These are phyloP conservation scores for Drosophila tsacasi DNA, from an alignment of 1,140 invertebrate species.

Conservation along the genomic window DNA sequence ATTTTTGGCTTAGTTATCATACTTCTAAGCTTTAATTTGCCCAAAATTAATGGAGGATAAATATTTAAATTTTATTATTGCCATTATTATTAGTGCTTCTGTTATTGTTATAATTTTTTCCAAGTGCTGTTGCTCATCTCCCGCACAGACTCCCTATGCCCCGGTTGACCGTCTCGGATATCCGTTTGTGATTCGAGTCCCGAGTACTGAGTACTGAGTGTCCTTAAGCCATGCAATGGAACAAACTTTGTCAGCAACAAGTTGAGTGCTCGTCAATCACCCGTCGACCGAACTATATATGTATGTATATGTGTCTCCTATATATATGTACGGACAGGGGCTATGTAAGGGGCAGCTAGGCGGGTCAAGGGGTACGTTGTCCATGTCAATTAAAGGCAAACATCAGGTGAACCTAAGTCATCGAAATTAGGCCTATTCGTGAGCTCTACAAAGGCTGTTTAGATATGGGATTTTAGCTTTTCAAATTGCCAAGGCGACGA, in stretches of 20 bases:
- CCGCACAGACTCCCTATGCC: neutral
- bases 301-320: neutral
- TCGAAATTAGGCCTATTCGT: neutral
- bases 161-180: constrained; percentile 15
- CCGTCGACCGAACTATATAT: constrained; percentile 4
- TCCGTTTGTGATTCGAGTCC: constrained; percentile 32
- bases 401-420: constrained; percentile 31
- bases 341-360: neutral
- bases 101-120: neutral
- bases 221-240: constrained; percentile 16
- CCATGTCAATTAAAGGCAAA: constrained; percentile 41
- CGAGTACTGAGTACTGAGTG: constrained; percentile 22
- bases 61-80: neutral
- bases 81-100: neutral
- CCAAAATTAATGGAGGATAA: too few species aligned
- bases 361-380: neutral
- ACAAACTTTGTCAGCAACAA: constrained; percentile 40
- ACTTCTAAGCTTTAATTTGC: too few species aligned
- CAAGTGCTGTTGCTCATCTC: neutral
- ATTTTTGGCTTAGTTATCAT: too few species aligned
- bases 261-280: constrained; percentile 39
- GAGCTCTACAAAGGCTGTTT: neutral
- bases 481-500: neutral
- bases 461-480: neutral
- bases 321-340: neutral